These are phyloP conservation scores for Ericerus pela DNA, from an alignment of 1,140 invertebrate species.

Conservation along the genomic window DNA sequence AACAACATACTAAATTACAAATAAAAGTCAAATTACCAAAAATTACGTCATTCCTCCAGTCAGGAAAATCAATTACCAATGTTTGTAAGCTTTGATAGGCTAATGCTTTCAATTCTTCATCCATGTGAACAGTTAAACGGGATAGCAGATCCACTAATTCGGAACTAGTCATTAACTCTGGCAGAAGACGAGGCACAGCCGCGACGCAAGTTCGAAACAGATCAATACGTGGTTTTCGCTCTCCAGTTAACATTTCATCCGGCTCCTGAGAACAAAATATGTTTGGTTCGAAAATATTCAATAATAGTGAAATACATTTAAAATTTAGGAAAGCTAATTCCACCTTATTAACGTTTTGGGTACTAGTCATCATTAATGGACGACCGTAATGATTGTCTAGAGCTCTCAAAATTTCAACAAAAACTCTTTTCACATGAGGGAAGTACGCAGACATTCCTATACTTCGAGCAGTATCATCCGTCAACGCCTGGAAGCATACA, in stretches of 20 bases:
- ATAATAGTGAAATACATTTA: neutral
- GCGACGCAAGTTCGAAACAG: conserved; percentile 96
- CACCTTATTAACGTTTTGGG: conserved; percentile 83
- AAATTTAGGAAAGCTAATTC: neutral
- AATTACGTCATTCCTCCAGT: conserved; percentile 93
- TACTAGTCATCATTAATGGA: conserved; percentile 87
- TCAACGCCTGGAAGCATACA: conserved; percentile 48
- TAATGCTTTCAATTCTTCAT: conserved; percentile 73
- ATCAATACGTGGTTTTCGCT: conserved; percentile 95
- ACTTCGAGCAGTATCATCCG: conserved; percentile 83
- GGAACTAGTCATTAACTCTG: conserved; percentile 85
- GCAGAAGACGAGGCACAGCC: conserved; percentile 90
- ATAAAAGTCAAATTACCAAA: conserved; percentile 32
- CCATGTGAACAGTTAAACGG: conserved; percentile 83
- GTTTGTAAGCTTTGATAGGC: conserved; percentile 94
- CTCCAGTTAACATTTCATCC: conserved; percentile 89
- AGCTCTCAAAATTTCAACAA: conserved; percentile 88
- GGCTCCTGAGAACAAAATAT: conserved; percentile 41
- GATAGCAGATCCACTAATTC: conserved; percentile 87
- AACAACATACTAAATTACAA: neutral
- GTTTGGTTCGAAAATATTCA: neutral
- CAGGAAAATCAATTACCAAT: conserved; percentile 85
- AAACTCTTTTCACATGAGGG: conserved; percentile 82
- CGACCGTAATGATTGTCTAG: conserved; percentile 92
- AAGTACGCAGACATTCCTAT: conserved; percentile 96